A percentile compares a stretch with the other conserved stretches of the same genome.
Evolutionary conservation across 2,113 vertebrate genomes (phyloP).

Genomic region (Vulpes vulpes): DNA sequence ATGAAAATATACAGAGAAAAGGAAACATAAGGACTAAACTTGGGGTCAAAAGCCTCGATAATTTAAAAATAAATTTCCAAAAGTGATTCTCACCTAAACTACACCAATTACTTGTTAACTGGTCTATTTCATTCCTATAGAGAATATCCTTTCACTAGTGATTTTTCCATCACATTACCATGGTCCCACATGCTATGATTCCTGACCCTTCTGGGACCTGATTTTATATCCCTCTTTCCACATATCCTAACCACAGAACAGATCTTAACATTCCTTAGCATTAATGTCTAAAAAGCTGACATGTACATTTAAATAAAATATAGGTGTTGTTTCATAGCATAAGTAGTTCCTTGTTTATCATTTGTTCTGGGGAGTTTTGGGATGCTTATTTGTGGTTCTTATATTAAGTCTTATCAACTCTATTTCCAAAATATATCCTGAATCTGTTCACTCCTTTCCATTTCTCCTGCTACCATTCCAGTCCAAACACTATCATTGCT

Average conservation of each 20-base stretch:
- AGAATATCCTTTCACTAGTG: neutral
- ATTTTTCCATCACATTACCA: neutral
- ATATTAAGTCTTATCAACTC: neutral
- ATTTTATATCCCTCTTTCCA: conserved; percentile 25
- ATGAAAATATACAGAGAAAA: neutral
- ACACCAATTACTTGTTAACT: neutral
- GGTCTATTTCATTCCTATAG: neutral
- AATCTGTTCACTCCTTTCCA: conserved; percentile 9
- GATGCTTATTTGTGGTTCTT: neutral
- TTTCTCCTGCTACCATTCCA: neutral
- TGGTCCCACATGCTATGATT: neutral
- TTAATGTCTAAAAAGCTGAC: conserved; percentile 27
- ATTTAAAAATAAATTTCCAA: conserved; percentile 42
- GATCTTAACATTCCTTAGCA: conserved; percentile 9
- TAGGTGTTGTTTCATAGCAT: neutral
- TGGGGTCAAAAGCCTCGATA: conserved; percentile 12
- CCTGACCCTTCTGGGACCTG: neutral
- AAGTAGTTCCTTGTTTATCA: neutral
- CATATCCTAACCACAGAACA: neutral
- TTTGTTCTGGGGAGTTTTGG: neutral
- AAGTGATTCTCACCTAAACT: neutral
- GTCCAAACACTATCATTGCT: neutral
- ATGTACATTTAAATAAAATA: conserved; percentile 2
- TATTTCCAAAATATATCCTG: neutral
- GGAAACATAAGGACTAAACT: neutral